Evolutionary conservation across 2,113 vertebrate species (phyloP), one percentile per base, ranked within the genome.

Genomic region (Pipra filicauda): DNA sequence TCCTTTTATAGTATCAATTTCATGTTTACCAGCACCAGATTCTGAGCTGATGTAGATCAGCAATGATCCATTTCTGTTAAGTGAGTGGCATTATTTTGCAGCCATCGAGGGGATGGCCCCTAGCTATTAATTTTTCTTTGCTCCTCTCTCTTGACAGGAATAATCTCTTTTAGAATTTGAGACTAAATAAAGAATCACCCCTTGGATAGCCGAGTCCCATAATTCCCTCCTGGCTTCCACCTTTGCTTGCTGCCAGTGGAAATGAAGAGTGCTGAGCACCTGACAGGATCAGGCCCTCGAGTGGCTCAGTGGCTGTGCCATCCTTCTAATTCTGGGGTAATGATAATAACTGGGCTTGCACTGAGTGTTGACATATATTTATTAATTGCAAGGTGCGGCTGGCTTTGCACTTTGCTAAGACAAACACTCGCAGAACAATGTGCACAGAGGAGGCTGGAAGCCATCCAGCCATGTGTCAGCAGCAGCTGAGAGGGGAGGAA

Each of bases 381-480:
- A 97, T 97, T 96, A 97, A 97, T 97, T 97, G 96, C 91, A 97
- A 97, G 97, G 96, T 96, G 96, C 8, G 88, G 83, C 94, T 92
- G 95, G 81, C 91, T 92, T 80, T 91, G 90, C 91, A 59, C 84
- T 91, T 77, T 48, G 85, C 92, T 92, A 93, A 93, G 91, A 96
- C 95, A 97, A 97, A 97, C 93, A 88, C 62, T 77, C 1, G 12
- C 79, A 74, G 94, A 97, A 96, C 94, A 96, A 95, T 81, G 85
- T 70, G 91, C 76, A 12, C 81, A 75, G 93, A 91, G 84, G 48
- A 90, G 64, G 85, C 71, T 97, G 97, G 96, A 94, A 96, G 88
- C 35, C 44, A 41, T 85, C 95, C 96, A 97, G 92, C 85, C 67
- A 12, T 75, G 70, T 88, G 94, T 93, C 95, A 97, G 90, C 91